phyloP scores from a whole-genome alignment of 2,797 vertebrate genomes.

The Phrynocephalus guinanensis region DNA sequence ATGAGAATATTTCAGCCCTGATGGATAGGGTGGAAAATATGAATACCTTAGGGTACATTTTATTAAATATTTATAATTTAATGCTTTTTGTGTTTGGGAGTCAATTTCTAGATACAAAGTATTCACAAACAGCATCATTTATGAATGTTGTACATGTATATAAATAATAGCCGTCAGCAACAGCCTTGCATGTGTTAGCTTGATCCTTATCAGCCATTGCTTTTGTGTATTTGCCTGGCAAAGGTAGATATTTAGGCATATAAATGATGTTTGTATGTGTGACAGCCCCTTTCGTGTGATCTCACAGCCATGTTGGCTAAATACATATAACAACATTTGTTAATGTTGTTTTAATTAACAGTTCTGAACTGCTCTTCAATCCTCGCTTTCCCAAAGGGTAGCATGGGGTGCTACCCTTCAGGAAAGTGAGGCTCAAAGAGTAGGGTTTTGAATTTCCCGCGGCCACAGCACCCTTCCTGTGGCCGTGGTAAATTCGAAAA shows the following conservation, averaged over 20 bases:
- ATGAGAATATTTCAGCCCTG: neutral
- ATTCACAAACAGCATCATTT: neutral
- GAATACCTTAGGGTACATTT: slow-evolving; percentile 5
- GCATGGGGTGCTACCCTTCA: no score
- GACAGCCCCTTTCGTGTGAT: neutral
- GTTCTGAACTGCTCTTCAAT: neutral
- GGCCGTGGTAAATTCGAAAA: no score
- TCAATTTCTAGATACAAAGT: neutral
- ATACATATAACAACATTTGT: neutral
- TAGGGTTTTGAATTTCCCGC: no score
- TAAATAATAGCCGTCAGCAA: neutral
- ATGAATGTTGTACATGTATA: neutral
- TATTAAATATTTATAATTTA: slow-evolving; percentile 14
- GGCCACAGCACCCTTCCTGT: no score
- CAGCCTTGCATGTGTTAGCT: neutral
- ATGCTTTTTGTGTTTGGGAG: neutral
- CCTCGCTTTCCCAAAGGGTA: no score
- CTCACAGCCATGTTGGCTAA: neutral
- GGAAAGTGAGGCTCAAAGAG: no score
- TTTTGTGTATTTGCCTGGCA: neutral
- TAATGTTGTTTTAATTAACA: slow-evolving; percentile 32
- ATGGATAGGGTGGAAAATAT: neutral
- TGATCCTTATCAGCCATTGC: neutral
- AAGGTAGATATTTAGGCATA: neutral
- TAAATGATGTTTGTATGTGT: neutral